Conservation (phyloP, 2,113 vertebrate genomes). For the Pao palembangensis region DNA sequence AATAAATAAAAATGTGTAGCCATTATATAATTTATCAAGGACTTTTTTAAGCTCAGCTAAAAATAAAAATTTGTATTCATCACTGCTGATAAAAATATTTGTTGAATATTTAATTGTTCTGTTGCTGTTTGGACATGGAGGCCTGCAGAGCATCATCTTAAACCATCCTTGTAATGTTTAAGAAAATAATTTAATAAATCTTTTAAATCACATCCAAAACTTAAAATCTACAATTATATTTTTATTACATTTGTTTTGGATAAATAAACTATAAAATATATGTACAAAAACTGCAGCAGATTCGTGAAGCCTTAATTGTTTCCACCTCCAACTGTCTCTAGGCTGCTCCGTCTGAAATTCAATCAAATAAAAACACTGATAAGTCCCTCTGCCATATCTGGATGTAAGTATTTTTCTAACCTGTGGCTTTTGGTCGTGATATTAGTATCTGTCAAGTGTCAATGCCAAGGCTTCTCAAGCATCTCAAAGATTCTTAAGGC, state of each 20-base stretch:
- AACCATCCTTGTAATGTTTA: too few species aligned
- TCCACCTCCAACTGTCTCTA: too few species aligned
- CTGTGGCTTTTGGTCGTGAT: not conserved
- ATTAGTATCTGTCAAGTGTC: not conserved
- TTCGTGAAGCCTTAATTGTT: too few species aligned
- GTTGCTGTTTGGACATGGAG: not conserved
- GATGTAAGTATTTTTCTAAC: not conserved
- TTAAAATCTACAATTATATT: too few species aligned
- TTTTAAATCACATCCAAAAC: too few species aligned
- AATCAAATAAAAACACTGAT: not conserved
- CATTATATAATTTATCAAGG: not conserved
- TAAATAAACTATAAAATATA: too few species aligned
- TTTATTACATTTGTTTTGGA: too few species aligned
- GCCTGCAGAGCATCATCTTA: too few species aligned
- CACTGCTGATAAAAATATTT: slow-evolving; percentile 31
- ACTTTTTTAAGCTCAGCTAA: slow-evolving; percentile 10
- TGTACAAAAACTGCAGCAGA: too few species aligned
- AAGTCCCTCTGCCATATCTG: not conserved
- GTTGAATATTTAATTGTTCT: slow-evolving; percentile 3
- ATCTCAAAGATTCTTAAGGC: too few species aligned
- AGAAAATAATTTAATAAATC: too few species aligned
- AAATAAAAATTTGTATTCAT: slow-evolving; percentile 7
- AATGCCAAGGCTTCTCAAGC: too few species aligned
- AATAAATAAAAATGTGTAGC: not conserved
- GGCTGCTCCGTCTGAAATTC: not conserved